Conservation (phyloP, 2,888 invertebrate species). For the Pollenia griseotomentosa region DNA sequence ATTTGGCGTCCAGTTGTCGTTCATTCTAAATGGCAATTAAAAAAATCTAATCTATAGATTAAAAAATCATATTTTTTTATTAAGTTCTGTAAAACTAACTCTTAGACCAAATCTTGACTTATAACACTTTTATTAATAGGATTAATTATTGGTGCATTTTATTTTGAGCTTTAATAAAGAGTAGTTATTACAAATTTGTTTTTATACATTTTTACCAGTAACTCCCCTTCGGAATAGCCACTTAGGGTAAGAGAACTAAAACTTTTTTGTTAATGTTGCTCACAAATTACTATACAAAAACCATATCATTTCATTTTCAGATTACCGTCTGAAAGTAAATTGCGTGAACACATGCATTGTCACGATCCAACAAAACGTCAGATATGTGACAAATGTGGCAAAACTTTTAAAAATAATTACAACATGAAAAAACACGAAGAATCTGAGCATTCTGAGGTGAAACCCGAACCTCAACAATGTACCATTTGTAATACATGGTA, state of each 20-base stretch:
- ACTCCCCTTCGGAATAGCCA: constrained; percentile 47
- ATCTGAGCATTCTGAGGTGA: constrained; percentile 81
- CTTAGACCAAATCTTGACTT: too few species aligned
- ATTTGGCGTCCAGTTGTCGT: too few species aligned
- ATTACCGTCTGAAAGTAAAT: constrained; percentile 79
- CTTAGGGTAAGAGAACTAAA: constrained; percentile 67
- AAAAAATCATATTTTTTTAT: too few species aligned
- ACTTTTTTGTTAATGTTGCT: constrained; percentile 17
- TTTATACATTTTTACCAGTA: neutral
- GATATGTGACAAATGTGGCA: constrained; percentile 81
- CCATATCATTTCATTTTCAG: constrained; percentile 72
- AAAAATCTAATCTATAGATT: too few species aligned
- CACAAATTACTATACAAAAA: constrained; percentile 25
- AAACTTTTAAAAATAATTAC: constrained; percentile 79
- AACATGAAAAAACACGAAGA: constrained; percentile 81
- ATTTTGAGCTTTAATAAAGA: neutral
- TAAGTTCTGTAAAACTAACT: too few species aligned
- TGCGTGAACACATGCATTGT: constrained; percentile 79
- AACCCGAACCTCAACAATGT: constrained; percentile 81
- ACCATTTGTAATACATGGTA: constrained; percentile 82
- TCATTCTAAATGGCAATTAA: too few species aligned
- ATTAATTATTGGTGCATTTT: neutral
- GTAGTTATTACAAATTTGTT: neutral
- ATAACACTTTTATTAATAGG: too few species aligned
- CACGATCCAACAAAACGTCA: constrained; percentile 80